Evolutionary conservation across 1,140 invertebrate species (phyloP).

Genomic region (Dreissena polymorpha): DNA sequence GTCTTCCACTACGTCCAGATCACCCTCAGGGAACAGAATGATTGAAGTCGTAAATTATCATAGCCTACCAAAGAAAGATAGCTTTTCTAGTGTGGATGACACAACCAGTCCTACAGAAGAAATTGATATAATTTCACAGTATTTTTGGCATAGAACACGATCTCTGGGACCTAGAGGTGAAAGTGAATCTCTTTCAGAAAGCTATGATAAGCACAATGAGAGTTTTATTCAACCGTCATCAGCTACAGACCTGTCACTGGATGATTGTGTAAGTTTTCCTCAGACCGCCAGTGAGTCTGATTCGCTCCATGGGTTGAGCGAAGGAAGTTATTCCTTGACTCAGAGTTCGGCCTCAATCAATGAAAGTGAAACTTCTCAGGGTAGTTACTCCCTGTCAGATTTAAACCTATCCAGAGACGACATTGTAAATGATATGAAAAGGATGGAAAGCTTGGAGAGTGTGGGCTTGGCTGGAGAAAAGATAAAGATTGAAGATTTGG

Average conservation of each 20-base stretch:
- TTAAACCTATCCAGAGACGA: slow-evolving; percentile 50
- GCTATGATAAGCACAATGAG: slow-evolving; percentile 18
- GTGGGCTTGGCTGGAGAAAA: slow-evolving; percentile 31
- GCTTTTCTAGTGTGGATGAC: slow-evolving; percentile 80
- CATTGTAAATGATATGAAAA: slow-evolving; percentile 50
- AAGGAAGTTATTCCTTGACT: slow-evolving; percentile 41
- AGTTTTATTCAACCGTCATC: slow-evolving; percentile 40
- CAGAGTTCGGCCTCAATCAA: slow-evolving; percentile 51
- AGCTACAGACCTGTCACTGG: slow-evolving; percentile 30
- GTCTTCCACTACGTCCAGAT: slow-evolving; percentile 59
- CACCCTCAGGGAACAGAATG: slow-evolving; percentile 68
- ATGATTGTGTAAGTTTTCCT: slow-evolving; percentile 35
- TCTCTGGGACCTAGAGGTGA: slow-evolving; percentile 4
- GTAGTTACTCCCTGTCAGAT: slow-evolving; percentile 51
- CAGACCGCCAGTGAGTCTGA: slow-evolving; percentile 48
- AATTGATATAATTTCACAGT: slow-evolving; percentile 71
- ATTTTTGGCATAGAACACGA: slow-evolving; percentile 27
- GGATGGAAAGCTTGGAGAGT: slow-evolving; percentile 45
- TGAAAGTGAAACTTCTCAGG: slow-evolving; percentile 52
- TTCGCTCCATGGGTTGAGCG: slow-evolving; percentile 40
- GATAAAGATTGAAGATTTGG: slow-evolving; percentile 48
- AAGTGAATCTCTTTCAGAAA: slow-evolving; percentile 18
- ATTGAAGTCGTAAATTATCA: slow-evolving; percentile 78
- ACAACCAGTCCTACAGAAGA: slow-evolving; percentile 78
- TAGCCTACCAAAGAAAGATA: slow-evolving; percentile 78